Base-by-base conservation (phyloP, 2,797 vertebrate genomes). In the Pseudocheirus occidentalis region DNA sequence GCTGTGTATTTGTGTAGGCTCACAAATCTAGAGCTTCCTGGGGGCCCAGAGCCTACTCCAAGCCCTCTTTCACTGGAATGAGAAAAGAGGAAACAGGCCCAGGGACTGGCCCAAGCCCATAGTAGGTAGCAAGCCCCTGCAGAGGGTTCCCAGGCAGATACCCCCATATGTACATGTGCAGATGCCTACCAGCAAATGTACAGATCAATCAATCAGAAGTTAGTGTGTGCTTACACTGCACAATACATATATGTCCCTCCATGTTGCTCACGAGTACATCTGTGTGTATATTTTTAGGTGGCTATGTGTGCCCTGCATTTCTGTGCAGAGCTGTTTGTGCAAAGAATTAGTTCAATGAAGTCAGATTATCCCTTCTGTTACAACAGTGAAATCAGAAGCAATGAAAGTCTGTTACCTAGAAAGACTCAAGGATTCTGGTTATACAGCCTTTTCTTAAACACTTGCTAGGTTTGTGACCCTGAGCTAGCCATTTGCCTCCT, bases 281-380 rank as follows among this genome's bases (percentile, higher is more conserved):
- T 93, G 12, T 95, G 90, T 92, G 29, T 81, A 50, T 28, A 54
- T 52, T 55, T 95, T 94, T 91, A 92, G 95, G 94, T 57, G 94
- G 90, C n/a, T 62, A 34, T 34, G 31, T 62, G 59, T 46, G 73
- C 21, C 24, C 9, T 27, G 73, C 24, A 27, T 27, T 50, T 50
- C 21, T 46, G 21, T 11, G 40, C 7, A 27, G 10, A 50, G 40
- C 24, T 46, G 21, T 40, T 46, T 27, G 73, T 46, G 40, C 21
- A 87, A 87, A 46, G 73, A 81, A 87, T 50, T 87, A 27, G 7
- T 87, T 50, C 66, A 21, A 24, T 24, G 21, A 10, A 87, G 21
- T 87, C 21, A 50, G 40, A 11, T 27, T 46, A 50, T 11, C 18
- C 73, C 73, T 87, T 50, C 0, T 2, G 40, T 46, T 50, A 14